Percentiles rank a stretch among this genome's conserved stretches.
These are phyloP conservation scores for Falcunculus frontatus DNA, from an alignment of 2,113 vertebrate genomes.

Conservation along the genomic window DNA sequence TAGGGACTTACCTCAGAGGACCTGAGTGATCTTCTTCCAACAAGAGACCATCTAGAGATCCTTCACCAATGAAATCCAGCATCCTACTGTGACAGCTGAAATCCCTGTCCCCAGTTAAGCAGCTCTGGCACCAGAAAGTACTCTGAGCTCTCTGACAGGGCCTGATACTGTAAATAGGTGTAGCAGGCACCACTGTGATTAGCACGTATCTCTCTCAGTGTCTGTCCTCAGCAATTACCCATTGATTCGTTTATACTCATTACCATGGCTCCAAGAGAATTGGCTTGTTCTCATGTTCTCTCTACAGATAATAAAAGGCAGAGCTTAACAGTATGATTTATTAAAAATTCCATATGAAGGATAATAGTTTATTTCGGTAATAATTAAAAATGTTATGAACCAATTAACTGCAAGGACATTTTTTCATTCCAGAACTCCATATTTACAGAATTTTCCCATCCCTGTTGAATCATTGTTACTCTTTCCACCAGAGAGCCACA, in stretches of 20 bases:
- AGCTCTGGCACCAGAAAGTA: neutral
- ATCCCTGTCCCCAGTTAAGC: neutral
- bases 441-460: neutral
- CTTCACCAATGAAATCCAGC: neutral
- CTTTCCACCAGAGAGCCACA: neutral
- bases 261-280: neutral
- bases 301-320: neutral
- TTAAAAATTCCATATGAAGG: neutral
- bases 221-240: neutral
- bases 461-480: slow-evolving; percentile 10
- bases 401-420: neutral
- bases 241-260: neutral
- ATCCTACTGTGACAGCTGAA: neutral
- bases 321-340: neutral
- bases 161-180: neutral
- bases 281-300: neutral
- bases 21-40: neutral
- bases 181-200: neutral
- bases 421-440: neutral
- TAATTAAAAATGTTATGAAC: neutral
- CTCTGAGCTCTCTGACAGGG: neutral
- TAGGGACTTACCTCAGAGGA: neutral
- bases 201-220: neutral
- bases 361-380: neutral
- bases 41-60: neutral